Percentiles rank a stretch among this genome's conserved stretches.
Conservation (phyloP, 2,797 vertebrate genomes). For the Okamejei kenojei region DNA sequence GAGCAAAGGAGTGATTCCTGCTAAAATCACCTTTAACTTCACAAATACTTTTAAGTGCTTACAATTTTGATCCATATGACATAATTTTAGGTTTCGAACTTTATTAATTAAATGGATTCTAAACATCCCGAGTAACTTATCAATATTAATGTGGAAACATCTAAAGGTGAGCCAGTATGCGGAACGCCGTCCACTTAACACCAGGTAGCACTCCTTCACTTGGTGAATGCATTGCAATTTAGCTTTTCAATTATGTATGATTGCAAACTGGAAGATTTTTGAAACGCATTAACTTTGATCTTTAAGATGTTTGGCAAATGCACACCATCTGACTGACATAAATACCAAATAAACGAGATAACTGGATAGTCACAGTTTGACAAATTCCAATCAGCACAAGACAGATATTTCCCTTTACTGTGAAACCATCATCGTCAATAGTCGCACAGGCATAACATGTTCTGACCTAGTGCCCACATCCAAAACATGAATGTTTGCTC, state of each 20-base stretch:
- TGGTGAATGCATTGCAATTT: not conserved
- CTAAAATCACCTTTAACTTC: not conserved
- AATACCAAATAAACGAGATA: not conserved
- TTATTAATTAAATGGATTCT: not conserved
- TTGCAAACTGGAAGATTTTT: not conserved
- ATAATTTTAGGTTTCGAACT: not conserved
- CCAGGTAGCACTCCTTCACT: not conserved
- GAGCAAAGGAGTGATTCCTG: not conserved
- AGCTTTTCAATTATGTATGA: not conserved
- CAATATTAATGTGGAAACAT: not conserved
- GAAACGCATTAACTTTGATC: not conserved
- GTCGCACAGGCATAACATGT: not conserved
- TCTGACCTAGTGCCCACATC: not conserved
- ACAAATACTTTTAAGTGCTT: not conserved
- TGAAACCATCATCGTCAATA: not conserved
- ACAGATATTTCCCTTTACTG: not conserved
- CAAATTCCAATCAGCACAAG: not conserved
- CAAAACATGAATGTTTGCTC: not conserved
- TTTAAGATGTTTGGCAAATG: not conserved
- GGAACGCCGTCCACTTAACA: not conserved
- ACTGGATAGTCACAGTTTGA: not conserved
- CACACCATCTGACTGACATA: not conserved
- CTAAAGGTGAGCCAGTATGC: not conserved
- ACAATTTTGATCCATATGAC: not conserved
- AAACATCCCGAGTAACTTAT: not conserved